phyloP scores from a whole-genome alignment of 2,888 invertebrate species.

The Megastigmus dorsalis region DNA sequence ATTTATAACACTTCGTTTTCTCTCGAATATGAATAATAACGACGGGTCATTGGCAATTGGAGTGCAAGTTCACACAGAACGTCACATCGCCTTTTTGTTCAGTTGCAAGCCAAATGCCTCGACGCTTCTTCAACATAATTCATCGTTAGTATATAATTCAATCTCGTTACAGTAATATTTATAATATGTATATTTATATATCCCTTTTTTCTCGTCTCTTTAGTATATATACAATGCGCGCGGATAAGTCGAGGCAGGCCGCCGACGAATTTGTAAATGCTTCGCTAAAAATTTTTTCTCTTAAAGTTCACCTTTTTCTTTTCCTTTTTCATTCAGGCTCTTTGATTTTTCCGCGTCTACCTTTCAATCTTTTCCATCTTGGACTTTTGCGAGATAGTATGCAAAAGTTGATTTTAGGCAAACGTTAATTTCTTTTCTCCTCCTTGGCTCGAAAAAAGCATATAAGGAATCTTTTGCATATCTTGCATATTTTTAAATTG shows the following conservation, averaged over 20 bases:
- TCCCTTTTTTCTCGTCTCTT: constrained; percentile 58
- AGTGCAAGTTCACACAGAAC: constrained; percentile 66
- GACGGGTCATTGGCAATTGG: constrained; percentile 69
- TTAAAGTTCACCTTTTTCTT: not conserved
- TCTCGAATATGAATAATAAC: constrained; percentile 65
- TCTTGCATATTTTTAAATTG: not conserved
- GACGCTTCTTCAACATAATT: constrained; percentile 64
- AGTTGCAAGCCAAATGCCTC: constrained; percentile 69
- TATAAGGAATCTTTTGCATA: not conserved
- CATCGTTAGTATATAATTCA: constrained; percentile 66
- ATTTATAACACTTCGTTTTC: constrained; percentile 63
- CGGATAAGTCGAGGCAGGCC: constrained; percentile 44
- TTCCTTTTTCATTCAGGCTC: constrained; percentile 15
- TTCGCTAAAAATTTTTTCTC: constrained; percentile 30
- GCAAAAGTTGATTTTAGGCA: not conserved
- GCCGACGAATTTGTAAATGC: constrained; percentile 38
- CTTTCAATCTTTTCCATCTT: not conserved
- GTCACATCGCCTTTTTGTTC: constrained; percentile 60
- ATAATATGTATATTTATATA: constrained; percentile 68
- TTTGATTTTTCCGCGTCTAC: constrained; percentile 28
- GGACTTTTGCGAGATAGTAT: not conserved
- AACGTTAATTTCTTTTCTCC: not conserved
- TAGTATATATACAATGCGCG: constrained; percentile 60
- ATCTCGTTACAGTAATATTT: constrained; percentile 70
- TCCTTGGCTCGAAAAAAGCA: not conserved